phyloP scores from a whole-genome alignment of 2,888 invertebrate species.

The Eupelmus urozonus region DNA sequence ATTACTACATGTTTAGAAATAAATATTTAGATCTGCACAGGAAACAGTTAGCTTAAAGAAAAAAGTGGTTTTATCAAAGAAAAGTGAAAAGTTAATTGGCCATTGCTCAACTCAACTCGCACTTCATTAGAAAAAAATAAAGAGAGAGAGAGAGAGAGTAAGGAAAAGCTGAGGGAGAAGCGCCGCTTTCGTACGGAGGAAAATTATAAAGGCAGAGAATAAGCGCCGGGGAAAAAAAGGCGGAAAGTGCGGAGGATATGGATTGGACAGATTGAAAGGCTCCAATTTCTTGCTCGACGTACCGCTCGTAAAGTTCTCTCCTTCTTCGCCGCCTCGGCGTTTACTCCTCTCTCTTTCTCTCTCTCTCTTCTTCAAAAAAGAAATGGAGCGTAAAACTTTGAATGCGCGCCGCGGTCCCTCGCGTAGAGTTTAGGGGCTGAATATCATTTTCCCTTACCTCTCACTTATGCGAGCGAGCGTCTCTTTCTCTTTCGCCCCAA shows the following conservation, averaged over 20 bases:
- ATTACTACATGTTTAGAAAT: too few relatives aligned
- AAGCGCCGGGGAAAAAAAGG: background rate
- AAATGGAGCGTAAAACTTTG: conserved; percentile 57
- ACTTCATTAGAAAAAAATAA: conserved; percentile 36
- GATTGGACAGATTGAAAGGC: conserved; percentile 60
- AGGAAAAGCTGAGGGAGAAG: background rate
- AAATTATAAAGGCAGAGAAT: conserved; percentile 19
- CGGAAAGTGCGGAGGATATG: conserved; percentile 42
- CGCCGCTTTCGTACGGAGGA: background rate
- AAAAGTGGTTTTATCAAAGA: too few relatives aligned
- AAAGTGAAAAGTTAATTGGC: too few relatives aligned
- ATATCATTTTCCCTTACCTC: conserved; percentile 54
- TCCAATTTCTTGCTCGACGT: conserved; percentile 58
- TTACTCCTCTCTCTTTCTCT: background rate
- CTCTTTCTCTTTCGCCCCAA: background rate
- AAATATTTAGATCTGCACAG: too few relatives aligned
- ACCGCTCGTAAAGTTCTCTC: conserved; percentile 54
- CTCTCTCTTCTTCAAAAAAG: conserved; percentile 33
- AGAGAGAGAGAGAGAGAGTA: background rate
- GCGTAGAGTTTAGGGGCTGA: conserved; percentile 21
- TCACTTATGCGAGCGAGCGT: conserved; percentile 25
- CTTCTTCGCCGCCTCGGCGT: background rate
- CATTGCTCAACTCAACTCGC: background rate
- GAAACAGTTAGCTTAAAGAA: too few relatives aligned
- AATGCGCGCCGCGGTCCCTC: conserved; percentile 27